Base-by-base conservation (phyloP, 1,140 invertebrate species). In the Caenorhabditis brenneri region DNA sequence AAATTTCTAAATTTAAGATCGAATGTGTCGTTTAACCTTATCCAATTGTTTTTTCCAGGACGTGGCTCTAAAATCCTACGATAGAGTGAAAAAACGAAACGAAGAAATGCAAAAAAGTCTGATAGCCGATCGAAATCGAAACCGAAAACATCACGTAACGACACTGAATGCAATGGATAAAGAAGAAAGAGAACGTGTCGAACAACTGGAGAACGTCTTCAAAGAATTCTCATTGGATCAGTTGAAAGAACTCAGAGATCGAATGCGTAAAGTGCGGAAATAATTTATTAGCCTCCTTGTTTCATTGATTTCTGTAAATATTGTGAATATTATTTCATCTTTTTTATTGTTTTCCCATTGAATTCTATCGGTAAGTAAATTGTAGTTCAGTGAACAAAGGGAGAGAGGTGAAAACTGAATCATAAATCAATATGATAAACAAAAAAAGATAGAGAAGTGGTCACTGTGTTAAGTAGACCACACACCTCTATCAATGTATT, bases 171-270 rank as follows among this genome's bases (percentile, higher is more conserved):
- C 15, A 4, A 39, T 74, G 65, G 65, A 74, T 15, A n/a, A 42
- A 15, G 42, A 74, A 10, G 65, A 74, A n/a, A 42, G 65, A 12
- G n/a, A 9, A 42, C 65, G 65, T 42, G 65, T 74, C n/a, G 65
- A 42, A 15, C 19, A 39, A n/a, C 24, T 74, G 65, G 36, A 74
- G 1, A 29, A 74, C 2, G 3, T 74, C 36, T 74, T 74, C 36
- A 74, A 74, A 74, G 36, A 74, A 9, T 39, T 42, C 65, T 46
- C 65, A 24, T 74, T 74, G 65, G 65, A 74, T 19, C 65, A 74
- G 9, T 36, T 74, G 1, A 39, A 39, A 42, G 7, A 22, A n/a
- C 36, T 74, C 6, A 74, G 65, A 24, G 65, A 74, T 74, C n/a
- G n/a, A 22, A 74, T 74, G 53, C 22, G 53, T 12, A 29, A 42